Percentiles rank a stretch among this genome's conserved stretches.
phyloP scores from a whole-genome alignment of 2,113 vertebrate genomes.

The Ptychochromis oligacanthus region DNA sequence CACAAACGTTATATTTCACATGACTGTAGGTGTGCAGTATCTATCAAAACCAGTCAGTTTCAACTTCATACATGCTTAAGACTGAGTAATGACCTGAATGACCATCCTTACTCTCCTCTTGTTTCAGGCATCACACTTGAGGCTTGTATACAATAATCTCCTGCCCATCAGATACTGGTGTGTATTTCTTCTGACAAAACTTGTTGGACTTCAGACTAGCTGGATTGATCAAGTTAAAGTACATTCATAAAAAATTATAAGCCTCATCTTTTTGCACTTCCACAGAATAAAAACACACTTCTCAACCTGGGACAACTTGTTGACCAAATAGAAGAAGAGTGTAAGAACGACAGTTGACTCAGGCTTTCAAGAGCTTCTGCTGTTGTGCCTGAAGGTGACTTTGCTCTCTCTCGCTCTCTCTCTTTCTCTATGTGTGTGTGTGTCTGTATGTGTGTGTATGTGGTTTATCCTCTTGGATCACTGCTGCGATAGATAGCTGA shows the following conservation, averaged over 20 bases:
- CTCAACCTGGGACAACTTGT: conserved; percentile 17
- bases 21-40: background rate
- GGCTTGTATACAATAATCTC: background rate
- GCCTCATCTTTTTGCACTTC: background rate
- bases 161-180: too few relatives aligned
- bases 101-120: too few relatives aligned
- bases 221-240: background rate
- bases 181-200: too few relatives aligned
- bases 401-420: conserved; percentile 2
- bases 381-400: conserved; percentile 69
- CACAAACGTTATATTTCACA: too few relatives aligned
- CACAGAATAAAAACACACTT: background rate
- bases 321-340: background rate
- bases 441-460: conserved; percentile 3
- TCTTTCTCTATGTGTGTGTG: background rate
- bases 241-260: background rate
- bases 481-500: conserved; percentile 55
- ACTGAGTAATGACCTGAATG: too few relatives aligned
- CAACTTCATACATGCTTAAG: background rate
- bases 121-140: too few relatives aligned
- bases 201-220: too few relatives aligned
- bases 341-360: conserved; percentile 25
- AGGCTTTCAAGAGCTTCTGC: conserved; percentile 47
- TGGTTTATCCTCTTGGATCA: conserved; percentile 13
- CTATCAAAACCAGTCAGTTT: background rate